These are phyloP conservation scores for Euwallacea similis DNA, from an alignment of 1,140 invertebrate species.

Conservation along the genomic window DNA sequence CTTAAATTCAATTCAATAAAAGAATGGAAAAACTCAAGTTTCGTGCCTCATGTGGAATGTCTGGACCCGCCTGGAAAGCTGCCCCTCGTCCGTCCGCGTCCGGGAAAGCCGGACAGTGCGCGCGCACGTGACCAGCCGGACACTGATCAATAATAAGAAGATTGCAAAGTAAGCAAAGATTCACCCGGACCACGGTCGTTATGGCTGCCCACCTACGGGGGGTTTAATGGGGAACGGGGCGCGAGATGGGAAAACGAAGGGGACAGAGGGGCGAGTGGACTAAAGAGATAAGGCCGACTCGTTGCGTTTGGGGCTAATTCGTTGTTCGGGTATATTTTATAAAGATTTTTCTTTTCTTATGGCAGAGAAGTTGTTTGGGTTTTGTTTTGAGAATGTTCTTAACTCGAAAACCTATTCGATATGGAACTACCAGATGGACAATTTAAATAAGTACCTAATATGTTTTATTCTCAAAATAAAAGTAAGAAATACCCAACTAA, in stretches of 20 bases:
- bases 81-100: constrained; percentile 31
- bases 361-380: not conserved
- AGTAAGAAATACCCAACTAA: no score
- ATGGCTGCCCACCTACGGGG: constrained; percentile 43
- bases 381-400: no score
- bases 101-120: constrained; percentile 38
- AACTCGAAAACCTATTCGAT: no score
- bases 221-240: constrained; percentile 11
- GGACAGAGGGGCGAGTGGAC: constrained; percentile 27
- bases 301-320: constrained; percentile 21
- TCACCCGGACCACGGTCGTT: constrained; percentile 45
- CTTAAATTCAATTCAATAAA: not conserved
- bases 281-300: constrained; percentile 23
- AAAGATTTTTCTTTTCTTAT: not conserved
- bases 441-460: no score
- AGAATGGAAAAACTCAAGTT: not conserved
- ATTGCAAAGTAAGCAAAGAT: constrained; percentile 55
- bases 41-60: constrained; percentile 1
- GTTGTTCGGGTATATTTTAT: constrained; percentile 6
- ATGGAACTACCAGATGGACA: no score
- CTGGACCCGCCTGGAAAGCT: constrained; percentile 18
- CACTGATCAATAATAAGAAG: constrained; percentile 55
- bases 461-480: no score
- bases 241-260: not conserved
- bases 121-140: constrained; percentile 51